Conservation (phyloP, 2,113 vertebrate species). For the Ictidomys tridecemlineatus region DNA sequence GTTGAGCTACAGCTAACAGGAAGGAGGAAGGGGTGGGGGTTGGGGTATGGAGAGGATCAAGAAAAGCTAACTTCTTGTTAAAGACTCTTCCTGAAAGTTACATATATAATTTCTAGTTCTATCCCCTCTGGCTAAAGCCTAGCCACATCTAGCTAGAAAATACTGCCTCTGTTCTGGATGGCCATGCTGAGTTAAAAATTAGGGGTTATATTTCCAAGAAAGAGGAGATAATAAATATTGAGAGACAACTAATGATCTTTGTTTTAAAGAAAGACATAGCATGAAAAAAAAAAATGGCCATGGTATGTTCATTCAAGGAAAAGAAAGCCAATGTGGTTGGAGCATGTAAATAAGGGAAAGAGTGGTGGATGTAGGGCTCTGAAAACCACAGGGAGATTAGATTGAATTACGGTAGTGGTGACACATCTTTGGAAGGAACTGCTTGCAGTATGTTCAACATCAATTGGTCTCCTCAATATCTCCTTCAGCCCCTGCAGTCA, state of each 20-base stretch:
- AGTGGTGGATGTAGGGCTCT: neutral
- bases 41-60: neutral
- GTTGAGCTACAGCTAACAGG: neutral
- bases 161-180: neutral
- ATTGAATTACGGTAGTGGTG: neutral
- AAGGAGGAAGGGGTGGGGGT: neutral
- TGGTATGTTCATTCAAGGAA: neutral
- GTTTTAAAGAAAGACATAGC: neutral
- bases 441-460: neutral
- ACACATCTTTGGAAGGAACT: neutral
- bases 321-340: neutral
- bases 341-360: neutral
- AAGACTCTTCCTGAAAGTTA: neutral
- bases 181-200: neutral
- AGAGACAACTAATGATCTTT: neutral
- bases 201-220: neutral
- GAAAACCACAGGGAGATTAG: neutral
- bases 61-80: neutral
- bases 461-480: neutral
- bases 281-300: neutral
- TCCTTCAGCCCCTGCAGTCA: neutral
- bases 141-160: neutral
- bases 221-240: neutral
- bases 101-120: neutral
- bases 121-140: neutral